A percentile compares a stretch with the other conserved stretches of the same genome.
Conservation (phyloP, 2,888 invertebrate species). For the Clusia tigrina region DNA sequence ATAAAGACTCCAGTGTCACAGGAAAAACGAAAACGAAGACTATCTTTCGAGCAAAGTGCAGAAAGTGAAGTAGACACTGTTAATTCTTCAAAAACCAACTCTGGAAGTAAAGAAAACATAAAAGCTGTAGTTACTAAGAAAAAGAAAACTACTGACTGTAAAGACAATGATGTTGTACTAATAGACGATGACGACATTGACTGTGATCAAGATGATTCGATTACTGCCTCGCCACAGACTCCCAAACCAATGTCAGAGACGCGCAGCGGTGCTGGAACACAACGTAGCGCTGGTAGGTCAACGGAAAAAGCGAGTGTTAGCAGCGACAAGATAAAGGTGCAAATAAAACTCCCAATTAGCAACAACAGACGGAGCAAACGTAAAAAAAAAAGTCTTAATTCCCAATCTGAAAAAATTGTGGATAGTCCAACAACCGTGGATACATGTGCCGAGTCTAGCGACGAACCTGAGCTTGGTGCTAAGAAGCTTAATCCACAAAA, state of each 20-base stretch:
- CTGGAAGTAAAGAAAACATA: slow-evolving; percentile 44
- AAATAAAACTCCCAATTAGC: slow-evolving; percentile 54
- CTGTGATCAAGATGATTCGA: slow-evolving; percentile 14
- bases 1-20: too few relatives aligned
- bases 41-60: slow-evolving; percentile 46
- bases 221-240: slow-evolving; percentile 17
- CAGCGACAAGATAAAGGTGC: slow-evolving; percentile 39
- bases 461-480: slow-evolving; percentile 46
- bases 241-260: slow-evolving; percentile 15
- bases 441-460: slow-evolving; percentile 44
- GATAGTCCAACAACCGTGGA: not conserved
- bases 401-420: not conserved
- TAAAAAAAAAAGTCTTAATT: slow-evolving; percentile 37
- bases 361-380: slow-evolving; percentile 48
- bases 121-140: not conserved
- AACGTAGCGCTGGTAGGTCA: not conserved
- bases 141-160: not conserved
- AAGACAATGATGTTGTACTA: slow-evolving; percentile 32
- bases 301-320: not conserved
- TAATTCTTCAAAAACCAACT: too few relatives aligned
- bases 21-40: slow-evolving; percentile 54
- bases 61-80: slow-evolving; percentile 7
- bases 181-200: slow-evolving; percentile 33
- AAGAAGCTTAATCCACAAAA: slow-evolving; percentile 49
- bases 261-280: slow-evolving; percentile 35